Evolutionary conservation across 2,888 invertebrate species (phyloP).

Genomic region (Melinaea marsaeus): DNA sequence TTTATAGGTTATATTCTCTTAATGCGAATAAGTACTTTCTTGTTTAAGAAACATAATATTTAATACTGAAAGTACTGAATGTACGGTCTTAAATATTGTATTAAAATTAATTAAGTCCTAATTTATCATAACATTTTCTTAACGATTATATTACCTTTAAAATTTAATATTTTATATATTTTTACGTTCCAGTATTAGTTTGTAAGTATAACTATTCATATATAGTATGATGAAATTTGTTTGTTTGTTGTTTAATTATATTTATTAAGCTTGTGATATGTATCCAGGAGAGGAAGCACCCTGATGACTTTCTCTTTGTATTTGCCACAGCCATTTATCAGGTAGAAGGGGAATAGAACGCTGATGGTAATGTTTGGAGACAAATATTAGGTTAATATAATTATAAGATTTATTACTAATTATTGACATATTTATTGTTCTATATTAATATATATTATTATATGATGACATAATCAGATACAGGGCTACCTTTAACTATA

Average conservation of each 20-base stretch:
- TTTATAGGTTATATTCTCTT: no score
- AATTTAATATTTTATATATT: not conserved
- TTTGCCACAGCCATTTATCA: constrained; percentile 74
- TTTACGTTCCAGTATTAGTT: not conserved
- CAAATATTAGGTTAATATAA: not conserved
- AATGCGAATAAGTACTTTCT: no score
- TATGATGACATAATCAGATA: constrained; percentile 69
- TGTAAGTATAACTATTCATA: no score
- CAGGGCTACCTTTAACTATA: constrained; percentile 60
- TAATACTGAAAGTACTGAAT: no score
- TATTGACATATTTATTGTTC: no score
- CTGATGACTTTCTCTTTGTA: constrained; percentile 56
- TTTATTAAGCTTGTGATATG: not conserved
- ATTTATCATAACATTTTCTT: no score
- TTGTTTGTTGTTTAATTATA: not conserved
- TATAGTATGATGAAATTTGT: not conserved
- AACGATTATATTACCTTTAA: not conserved
- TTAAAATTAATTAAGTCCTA: no score
- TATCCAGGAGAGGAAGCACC: constrained; percentile 44
- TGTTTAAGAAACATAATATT: no score
- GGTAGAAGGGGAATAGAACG: constrained; percentile 79
- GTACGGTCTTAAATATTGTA: no score
- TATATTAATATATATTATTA: constrained; percentile 32
- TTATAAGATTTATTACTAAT: no score
- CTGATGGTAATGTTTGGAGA: constrained; percentile 58